Percentiles rank a stretch among this genome's conserved stretches.
These are phyloP conservation scores for Bradypus variegatus DNA, from an alignment of 2,797 vertebrate species.

Conservation along the genomic window DNA sequence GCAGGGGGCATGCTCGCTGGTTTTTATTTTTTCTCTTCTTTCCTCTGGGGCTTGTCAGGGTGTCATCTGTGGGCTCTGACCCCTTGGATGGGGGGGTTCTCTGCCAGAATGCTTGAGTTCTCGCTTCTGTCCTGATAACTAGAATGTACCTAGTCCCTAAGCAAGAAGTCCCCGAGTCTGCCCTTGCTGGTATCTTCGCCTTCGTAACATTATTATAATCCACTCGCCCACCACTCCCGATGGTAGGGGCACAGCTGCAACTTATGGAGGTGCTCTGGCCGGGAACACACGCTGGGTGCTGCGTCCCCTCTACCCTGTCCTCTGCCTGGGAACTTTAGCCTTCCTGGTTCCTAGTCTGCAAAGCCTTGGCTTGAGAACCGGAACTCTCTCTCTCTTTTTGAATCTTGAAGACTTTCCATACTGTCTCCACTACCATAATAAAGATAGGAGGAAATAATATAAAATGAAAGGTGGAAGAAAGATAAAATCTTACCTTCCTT, in stretches of 20 bases:
- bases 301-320: too few species aligned
- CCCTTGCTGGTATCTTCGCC: not conserved
- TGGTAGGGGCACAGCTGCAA: not conserved
- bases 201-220: too few species aligned
- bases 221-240: too few species aligned
- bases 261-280: not conserved
- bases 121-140: not conserved
- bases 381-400: not conserved
- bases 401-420: not conserved
- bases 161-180: rapidly evolving
- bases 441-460: not conserved
- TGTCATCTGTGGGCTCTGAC: not conserved
- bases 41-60: not conserved
- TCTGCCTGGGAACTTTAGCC: not conserved
- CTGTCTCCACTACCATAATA: not conserved
- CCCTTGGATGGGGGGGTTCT: not conserved
- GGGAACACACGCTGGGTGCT: too few species aligned
- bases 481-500: not conserved
- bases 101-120: not conserved
- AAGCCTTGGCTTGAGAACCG: not conserved
- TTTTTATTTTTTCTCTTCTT: not conserved
- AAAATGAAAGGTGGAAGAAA: not conserved
- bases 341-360: not conserved
- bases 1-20: not conserved
- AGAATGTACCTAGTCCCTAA: not conserved